Base-by-base conservation (phyloP, 2,888 invertebrate species). In the Drosophila yooni region DNA sequence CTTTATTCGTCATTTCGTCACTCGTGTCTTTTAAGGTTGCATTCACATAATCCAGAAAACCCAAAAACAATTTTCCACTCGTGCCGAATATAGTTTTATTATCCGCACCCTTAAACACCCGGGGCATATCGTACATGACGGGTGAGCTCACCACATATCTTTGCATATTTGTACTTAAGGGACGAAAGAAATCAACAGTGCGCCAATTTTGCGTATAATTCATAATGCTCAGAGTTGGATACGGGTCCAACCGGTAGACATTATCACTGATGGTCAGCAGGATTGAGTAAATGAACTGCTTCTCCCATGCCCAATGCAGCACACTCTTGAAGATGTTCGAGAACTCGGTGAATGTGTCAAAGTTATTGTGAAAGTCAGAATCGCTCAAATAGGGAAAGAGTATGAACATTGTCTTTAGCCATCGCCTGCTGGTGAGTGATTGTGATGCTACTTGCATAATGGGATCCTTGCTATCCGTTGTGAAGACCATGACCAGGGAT, bases 381-480 rank as follows among this genome's bases (percentile, higher is more conserved):
- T 34, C 61, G 10, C 29, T 57, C 36, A 82, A 33, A 1, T 46
- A 61, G 0, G 92, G 91, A 46, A 80, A 83, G 0, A 92, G 62
- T 11, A 91, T 43, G 15, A 91, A 91, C 6, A 91, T 76, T 4
- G 92, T 91, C 25, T 91, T 87, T 0, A 91, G 56, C 79, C 81
- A 84, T 7, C 82, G 89, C 11, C 83, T 61, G 1, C 79, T 81
- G 0, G 50, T 52, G 29, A 92, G 50, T 21, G 82, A 82, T 1
- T 80, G 50, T 0, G 90, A 74, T 0, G 91, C 87, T 52, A 91
- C 38, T 25, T 90, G 78, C 92, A 91, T 91, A 1, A 91, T 85
- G 21, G 88, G 79, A 79, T 91, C 91, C 7, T 74, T 64, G 0
- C 50, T 62, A 6, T 62, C 79, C 2, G 91, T 91, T 6, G 92